Evolutionary conservation across 2,797 vertebrate genomes (phyloP), one percentile per base, ranked within the genome.

Genomic region (Percopsis omiscomaycus): DNA sequence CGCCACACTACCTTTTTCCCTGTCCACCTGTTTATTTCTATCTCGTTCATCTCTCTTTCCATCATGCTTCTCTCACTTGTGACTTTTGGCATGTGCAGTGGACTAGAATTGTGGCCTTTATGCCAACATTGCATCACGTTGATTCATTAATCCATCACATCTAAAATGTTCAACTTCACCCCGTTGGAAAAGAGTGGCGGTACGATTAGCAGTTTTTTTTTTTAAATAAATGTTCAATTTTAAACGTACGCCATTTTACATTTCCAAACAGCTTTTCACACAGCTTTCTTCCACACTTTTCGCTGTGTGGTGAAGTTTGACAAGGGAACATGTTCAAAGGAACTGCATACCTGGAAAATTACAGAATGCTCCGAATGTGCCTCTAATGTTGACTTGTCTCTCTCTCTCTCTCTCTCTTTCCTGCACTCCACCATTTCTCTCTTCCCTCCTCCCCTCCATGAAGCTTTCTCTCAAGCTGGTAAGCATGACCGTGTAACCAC

Each of bases 401-500:
- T 90, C 87, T 91, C 87, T 90, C 74, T 88, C 66, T 89, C 75
- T 88, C 77, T 85, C 72, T 83, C 74, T 79, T 77, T 86, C 85
- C 77, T 64, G 77, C 81, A 76, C 83, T 64, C 71, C 73, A 66
- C 73, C 78, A 80, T 87, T 90, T 86, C 55, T 81, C 75, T 82
- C 77, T 77, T 73, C 78, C 73, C 84, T 52, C 59, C 63, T 30
- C 61, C 71, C 62, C 63, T 73, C 79, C 85, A 88, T 88, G 92
- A 93, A 94, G 93, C 93, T 94, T 90, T 94, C 93, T 91, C 92
- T 94, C 81, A 94, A 93, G 91, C 91, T 94, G 93, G 93, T 94
- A 94, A 94, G 93, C 93, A 94, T 92, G 90, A 92, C 81, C 81
- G 80, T 73, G 27, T 84, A 89, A 84, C 80, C 64, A 77, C 32